Percentiles rank a stretch among this genome's conserved stretches.
Conservation (phyloP, 2,888 invertebrate genomes). For the Lomographa bimaculata region DNA sequence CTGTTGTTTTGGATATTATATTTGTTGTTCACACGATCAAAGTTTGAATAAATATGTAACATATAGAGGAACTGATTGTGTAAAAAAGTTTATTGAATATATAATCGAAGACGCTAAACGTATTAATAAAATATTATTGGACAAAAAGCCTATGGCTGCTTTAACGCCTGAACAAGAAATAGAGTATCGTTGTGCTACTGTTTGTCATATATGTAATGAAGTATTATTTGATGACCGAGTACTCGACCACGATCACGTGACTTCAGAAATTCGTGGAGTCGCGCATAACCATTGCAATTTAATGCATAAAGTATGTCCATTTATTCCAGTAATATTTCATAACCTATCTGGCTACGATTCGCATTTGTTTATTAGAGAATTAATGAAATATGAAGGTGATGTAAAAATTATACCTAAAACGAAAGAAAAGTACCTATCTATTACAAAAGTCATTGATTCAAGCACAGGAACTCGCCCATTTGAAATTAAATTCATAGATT, state of each 20-base stretch:
- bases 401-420: slow-evolving; percentile 30
- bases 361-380: slow-evolving; percentile 32
- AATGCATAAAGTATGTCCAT: slow-evolving; percentile 21
- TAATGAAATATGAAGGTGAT: slow-evolving; percentile 19
- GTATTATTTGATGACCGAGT: slow-evolving; percentile 10
- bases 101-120: slow-evolving; percentile 9
- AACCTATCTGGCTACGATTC: slow-evolving; percentile 32
- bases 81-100: slow-evolving; percentile 11
- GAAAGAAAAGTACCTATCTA: slow-evolving; percentile 26
- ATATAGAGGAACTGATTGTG: slow-evolving; percentile 14
- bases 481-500: slow-evolving; percentile 1
- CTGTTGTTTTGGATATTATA: slow-evolving; percentile 29
- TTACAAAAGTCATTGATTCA: slow-evolving; percentile 13
- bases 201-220: slow-evolving; percentile 16
- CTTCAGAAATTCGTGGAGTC: slow-evolving; percentile 22
- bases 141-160: slow-evolving; percentile 3
- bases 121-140: slow-evolving; percentile 8
- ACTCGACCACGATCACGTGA: slow-evolving; percentile 17
- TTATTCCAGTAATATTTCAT: slow-evolving; percentile 35
- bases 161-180: not conserved
- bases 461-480: not conserved
- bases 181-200: slow-evolving; percentile 5
- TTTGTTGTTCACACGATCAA: slow-evolving; percentile 25
- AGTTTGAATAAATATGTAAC: slow-evolving; percentile 28
- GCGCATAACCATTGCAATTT: slow-evolving; percentile 30